phyloP scores from a whole-genome alignment of 2,113 vertebrate species.

The Talpa occidentalis region DNA sequence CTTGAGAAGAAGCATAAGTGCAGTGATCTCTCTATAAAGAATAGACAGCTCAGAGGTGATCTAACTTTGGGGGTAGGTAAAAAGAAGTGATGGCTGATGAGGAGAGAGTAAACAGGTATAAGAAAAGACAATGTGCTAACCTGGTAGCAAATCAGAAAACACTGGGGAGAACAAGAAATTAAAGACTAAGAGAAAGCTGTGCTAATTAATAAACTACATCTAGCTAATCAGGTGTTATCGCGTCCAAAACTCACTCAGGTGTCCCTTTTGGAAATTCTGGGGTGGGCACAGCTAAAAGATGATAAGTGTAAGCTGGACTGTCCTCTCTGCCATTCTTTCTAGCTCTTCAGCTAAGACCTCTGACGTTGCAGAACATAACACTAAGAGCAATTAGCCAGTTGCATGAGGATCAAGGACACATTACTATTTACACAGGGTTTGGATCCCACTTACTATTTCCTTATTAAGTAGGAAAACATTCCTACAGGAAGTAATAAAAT shows the following conservation, averaged over 20 bases:
- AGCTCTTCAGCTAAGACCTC: background rate
- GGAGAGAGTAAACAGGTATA: background rate
- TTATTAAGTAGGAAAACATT: conserved; percentile 38
- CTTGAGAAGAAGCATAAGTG: background rate
- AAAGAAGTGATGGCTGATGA: background rate
- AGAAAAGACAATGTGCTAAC: background rate
- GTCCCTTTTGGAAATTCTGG: background rate
- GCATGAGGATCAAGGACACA: background rate
- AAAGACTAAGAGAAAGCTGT: background rate
- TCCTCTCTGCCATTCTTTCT: background rate
- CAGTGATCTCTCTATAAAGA: conserved; percentile 5
- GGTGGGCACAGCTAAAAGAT: background rate
- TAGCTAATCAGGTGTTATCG: background rate
- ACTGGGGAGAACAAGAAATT: background rate
- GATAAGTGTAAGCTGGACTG: background rate
- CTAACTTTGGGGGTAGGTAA: background rate
- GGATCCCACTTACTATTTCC: conserved; percentile 3
- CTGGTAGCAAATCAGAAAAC: background rate
- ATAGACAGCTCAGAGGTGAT: background rate
- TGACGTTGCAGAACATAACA: background rate
- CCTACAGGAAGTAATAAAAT: background rate
- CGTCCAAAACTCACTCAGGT: background rate
- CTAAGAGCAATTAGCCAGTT: background rate
- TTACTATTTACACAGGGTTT: background rate
- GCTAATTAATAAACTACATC: background rate